These are phyloP conservation scores for Boloria selene DNA, from an alignment of 2,888 invertebrate species.

Conservation along the genomic window DNA sequence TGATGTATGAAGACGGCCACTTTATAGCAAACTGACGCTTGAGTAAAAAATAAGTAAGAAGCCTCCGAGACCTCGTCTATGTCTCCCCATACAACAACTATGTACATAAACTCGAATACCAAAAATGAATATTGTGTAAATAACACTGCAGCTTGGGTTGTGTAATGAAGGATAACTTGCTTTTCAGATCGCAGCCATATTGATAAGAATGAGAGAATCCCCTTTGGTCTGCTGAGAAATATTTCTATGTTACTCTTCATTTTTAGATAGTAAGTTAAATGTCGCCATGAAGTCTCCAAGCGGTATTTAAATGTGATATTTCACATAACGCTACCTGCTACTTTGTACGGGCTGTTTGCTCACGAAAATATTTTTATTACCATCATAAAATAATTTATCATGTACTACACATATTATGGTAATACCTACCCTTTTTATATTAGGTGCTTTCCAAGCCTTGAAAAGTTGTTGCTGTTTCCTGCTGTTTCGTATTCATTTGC, in stretches of 20 bases:
- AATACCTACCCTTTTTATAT: no score
- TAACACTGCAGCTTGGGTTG: conserved; percentile 56
- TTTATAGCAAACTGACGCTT: conserved; percentile 68
- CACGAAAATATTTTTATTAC: no score
- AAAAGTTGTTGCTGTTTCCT: no score
- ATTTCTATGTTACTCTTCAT: conserved; percentile 45
- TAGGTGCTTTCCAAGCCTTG: no score
- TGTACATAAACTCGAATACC: conserved; percentile 64
- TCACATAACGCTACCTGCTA: no score
- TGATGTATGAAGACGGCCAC: conserved; percentile 59
- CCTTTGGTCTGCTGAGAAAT: conserved; percentile 56
- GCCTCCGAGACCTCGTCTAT: conserved; percentile 65
- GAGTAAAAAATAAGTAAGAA: conserved; percentile 66
- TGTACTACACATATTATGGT: no score
- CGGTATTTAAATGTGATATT: not conserved
- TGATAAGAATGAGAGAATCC: conserved; percentile 56
- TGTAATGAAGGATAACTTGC: conserved; percentile 44
- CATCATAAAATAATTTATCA: no score
- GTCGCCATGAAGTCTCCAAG: not conserved
- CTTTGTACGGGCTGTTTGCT: no score
- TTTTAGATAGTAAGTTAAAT: not conserved
- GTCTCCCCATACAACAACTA: conserved; percentile 65
- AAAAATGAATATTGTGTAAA: conserved; percentile 62
- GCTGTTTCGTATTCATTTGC: no score
- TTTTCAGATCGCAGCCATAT: conserved; percentile 59